These are phyloP conservation scores for Brevimyrus niger DNA, from an alignment of 2,113 vertebrate genomes.

Conservation along the genomic window DNA sequence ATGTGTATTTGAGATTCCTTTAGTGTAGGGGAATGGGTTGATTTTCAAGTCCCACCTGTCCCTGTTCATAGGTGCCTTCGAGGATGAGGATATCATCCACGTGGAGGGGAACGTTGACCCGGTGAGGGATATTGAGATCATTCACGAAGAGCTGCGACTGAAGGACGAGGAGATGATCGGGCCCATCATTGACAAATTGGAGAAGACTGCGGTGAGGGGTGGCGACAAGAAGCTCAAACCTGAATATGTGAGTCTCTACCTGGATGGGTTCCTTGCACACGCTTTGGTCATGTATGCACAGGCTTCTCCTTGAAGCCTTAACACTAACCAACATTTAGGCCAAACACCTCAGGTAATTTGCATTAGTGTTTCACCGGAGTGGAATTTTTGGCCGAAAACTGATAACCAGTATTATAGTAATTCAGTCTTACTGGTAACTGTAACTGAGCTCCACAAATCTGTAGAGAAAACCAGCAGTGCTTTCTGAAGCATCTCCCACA, in stretches of 20 bases:
- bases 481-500: too few relatives aligned
- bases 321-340: background rate
- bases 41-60: background rate
- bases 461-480: background rate
- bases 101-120: conserved; percentile 94
- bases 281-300: background rate
- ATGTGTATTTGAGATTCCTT: background rate
- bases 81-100: conserved; percentile 95
- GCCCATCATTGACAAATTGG: conserved; percentile 88
- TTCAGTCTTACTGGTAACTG: background rate
- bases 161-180: conserved; percentile 91
- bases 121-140: conserved; percentile 80
- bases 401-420: background rate
- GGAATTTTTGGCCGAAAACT: background rate
- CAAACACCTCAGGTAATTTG: background rate
- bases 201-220: conserved; percentile 91
- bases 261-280: background rate
- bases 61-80: conserved; percentile 71
- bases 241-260: conserved; percentile 80
- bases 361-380: background rate
- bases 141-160: conserved; percentile 90
- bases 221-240: conserved; percentile 96
- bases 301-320: background rate
- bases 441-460: background rate
- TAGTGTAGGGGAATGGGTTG: background rate